phyloP scores from a whole-genome alignment of 2,888 invertebrate species.

The Podabrus alpinus region DNA sequence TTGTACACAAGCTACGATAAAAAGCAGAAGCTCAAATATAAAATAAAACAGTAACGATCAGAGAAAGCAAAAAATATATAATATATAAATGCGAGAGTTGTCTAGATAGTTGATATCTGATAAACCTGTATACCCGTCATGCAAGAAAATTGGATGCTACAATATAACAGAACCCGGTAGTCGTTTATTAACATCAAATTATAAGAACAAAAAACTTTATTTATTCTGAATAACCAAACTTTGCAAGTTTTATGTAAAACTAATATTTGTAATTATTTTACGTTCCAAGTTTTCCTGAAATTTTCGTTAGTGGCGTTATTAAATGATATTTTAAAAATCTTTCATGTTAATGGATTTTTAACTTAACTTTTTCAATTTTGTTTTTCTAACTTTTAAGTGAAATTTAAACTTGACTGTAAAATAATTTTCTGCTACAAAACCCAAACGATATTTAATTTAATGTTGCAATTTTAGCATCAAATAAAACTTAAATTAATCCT shows the following conservation, averaged over 20 bases:
- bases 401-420: not conserved
- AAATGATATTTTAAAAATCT: not conserved
- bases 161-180: constrained; percentile 9
- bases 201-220: not conserved
- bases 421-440: not conserved
- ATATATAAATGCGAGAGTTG: constrained; percentile 30
- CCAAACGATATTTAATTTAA: not conserved
- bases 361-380: not conserved
- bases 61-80: constrained; percentile 30
- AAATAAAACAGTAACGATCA: constrained; percentile 35
- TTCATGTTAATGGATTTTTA: not conserved
- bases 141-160: constrained; percentile 30
- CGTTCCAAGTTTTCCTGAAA: not conserved
- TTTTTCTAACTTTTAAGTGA: not conserved
- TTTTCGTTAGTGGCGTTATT: not conserved
- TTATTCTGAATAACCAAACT: not conserved
- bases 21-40: constrained; percentile 36
- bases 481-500: not conserved
- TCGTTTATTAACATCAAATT: constrained; percentile 6
- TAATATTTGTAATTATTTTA: not conserved
- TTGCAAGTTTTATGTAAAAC: not conserved
- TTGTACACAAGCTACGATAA: constrained; percentile 30
- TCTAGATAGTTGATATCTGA: constrained; percentile 36
- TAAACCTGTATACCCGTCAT: constrained; percentile 37
- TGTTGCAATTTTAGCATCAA: not conserved